Base-by-base conservation (phyloP, 2,113 vertebrate genomes). In the Hypomesus transpacificus region DNA sequence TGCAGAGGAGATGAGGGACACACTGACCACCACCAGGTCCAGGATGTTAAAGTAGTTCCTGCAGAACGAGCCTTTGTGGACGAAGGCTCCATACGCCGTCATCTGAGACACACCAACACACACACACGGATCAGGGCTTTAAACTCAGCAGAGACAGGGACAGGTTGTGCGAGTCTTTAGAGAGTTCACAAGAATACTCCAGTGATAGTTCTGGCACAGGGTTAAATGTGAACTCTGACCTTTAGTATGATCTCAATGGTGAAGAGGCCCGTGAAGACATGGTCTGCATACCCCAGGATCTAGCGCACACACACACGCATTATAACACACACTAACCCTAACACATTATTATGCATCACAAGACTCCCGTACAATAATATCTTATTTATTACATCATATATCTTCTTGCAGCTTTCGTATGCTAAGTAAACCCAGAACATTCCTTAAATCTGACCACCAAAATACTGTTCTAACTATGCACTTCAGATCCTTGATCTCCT, bases 191-290 rank as follows among this genome's bases (percentile, higher is more conserved):
- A 56, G 16, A 3, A 56, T 18, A 56, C 16, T 18, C 4, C 31
- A 34, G 39, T 46, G 39, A 46, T 16, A 46, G 39, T 8, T 31
- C 14, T 3, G 14, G 17, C 50, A 68, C 22, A 68, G 7, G 53
- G 39, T 8, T 4, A 34, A 34, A 69, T 1, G 20, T 3, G 0
- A 46, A 14, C 18, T 53, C 20, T 67, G 78, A 99, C 97, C 97
- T 99, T 99, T 84, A 99, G 95, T 88, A 99, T 96, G 91, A 99
- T 99, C 93, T 99, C 97, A 85, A 99, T 96, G 69, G 97, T 99
- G 93, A 99, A 99, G 91, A 99, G 96, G 91, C 96, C 97, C 87
- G 97, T 99, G 91, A 98, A 99, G 89, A 98, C 96, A 83, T 99
- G 96, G 92, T 99, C 97, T 89, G 97, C 97, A 92, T 99, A 98